Base-by-base conservation (phyloP, 2,113 vertebrate species). In the Aleadryas rufinucha region DNA sequence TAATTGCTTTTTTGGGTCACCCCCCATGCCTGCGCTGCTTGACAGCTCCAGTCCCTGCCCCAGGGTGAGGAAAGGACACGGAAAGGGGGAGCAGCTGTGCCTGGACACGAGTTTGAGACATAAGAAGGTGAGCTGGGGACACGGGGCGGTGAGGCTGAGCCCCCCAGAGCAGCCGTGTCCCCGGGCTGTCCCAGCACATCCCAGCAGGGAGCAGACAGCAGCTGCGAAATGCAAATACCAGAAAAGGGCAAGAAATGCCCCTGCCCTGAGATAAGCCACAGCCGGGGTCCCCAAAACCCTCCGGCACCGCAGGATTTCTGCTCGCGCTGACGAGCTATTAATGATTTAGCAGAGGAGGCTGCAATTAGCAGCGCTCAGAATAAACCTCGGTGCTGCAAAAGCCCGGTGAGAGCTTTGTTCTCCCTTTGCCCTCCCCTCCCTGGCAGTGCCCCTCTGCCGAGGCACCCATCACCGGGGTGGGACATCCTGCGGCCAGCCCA, bases 291-390 rank as follows among this genome's bases (percentile, higher is more conserved):
- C 81, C 54, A 44, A 3, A 83, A 11, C 41, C 35, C 30, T 70
- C 66, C 5, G 0, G 17, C 14, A 17, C 87, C 30, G 83, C 11
- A 1, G 83, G 86, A 53, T 61, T 70, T 37, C 16, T 70, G 50
- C 93, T 66, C 15, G 16, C 54, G 80, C 54, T 89, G 84, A 10
- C 0, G 20, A 84, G 84, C 71, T 84, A 63, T 94, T 86, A 91
- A 89, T 75, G 84, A 91, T 91, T 89, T 65, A 91, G 77, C 93
- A 71, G 87, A 59, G 74, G 89, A 87, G 89, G 53, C 87, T 74
- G 78, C 70, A 95, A 90, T 94, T 91, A 94, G 92, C 93, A 74
- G 59, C 2, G 10, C 84, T 90, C 70, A 56, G 87, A 95, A 94
- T 93, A 93, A 96, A 90, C 61, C 84, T 75, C 47, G 61, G 28